Percentiles rank a stretch among this genome's conserved stretches.
phyloP scores from a whole-genome alignment of 2,888 invertebrate species.

The Steinernema carpocapsae region DNA sequence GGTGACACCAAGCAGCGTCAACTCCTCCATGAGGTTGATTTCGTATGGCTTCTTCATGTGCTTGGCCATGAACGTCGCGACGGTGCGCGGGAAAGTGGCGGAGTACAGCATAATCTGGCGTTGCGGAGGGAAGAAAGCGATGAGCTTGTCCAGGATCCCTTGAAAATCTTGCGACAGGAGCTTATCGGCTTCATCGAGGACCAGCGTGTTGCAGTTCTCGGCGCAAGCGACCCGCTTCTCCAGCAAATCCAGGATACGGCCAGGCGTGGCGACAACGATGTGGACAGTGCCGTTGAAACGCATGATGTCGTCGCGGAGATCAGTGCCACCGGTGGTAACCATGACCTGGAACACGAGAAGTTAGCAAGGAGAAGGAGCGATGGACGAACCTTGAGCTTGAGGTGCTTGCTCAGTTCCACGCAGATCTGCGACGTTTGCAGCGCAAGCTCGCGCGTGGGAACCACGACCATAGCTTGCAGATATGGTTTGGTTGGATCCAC shows the following conservation, averaged over 20 bases:
- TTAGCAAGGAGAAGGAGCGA: background rate
- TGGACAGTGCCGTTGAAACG: slow-evolving; percentile 95
- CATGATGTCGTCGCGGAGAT: slow-evolving; percentile 93
- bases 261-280: slow-evolving; percentile 97
- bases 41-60: slow-evolving; percentile 93
- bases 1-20: slow-evolving; percentile 97
- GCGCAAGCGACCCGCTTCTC: slow-evolving; percentile 93
- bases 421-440: slow-evolving; percentile 99
- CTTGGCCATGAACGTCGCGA: slow-evolving; percentile 97
- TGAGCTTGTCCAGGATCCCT: slow-evolving; percentile 96
- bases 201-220: slow-evolving; percentile 92
- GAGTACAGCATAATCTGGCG: slow-evolving; percentile 97
- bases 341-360: slow-evolving; percentile 75
- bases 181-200: slow-evolving; percentile 98
- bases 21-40: slow-evolving; percentile 99
- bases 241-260: slow-evolving; percentile 98
- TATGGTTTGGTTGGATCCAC: slow-evolving; percentile 79
- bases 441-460: slow-evolving; percentile 97
- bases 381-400: slow-evolving; percentile 79
- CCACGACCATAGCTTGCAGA: slow-evolving; percentile 93
- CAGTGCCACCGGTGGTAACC: slow-evolving; percentile 98
- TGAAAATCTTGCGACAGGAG: slow-evolving; percentile 98
- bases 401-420: slow-evolving; percentile 95
- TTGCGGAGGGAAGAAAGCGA: slow-evolving; percentile 86
- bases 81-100: slow-evolving; percentile 97